Evolutionary conservation across 2,113 vertebrate species (phyloP).

Genomic region (Morone chrysops): DNA sequence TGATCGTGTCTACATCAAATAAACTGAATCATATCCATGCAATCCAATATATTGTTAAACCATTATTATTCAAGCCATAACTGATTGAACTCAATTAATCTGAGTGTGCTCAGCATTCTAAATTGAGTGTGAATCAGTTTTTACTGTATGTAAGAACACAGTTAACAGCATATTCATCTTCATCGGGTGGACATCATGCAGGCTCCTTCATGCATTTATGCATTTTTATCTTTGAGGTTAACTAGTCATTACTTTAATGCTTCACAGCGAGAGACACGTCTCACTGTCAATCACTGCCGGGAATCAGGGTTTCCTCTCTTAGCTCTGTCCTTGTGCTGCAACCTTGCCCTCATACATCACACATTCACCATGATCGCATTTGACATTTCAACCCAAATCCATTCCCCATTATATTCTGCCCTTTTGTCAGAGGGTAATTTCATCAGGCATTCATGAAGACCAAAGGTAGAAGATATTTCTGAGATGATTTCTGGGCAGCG

Average conservation of each 20-base stretch:
- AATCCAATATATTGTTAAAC: not conserved
- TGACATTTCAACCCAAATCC: slow-evolving; percentile 62
- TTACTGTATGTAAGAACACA: not conserved
- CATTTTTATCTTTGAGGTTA: not conserved
- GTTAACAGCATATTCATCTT: slow-evolving; percentile 3
- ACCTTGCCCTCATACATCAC: slow-evolving; percentile 38
- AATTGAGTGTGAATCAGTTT: not conserved
- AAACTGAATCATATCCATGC: not conserved
- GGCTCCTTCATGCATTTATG: slow-evolving; percentile 3
- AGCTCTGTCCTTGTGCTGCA: slow-evolving; percentile 36
- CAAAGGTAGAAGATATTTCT: slow-evolving; percentile 44
- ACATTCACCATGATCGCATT: slow-evolving; percentile 50
- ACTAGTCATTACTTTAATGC: slow-evolving; percentile 1
- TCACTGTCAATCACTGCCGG: slow-evolving; percentile 17
- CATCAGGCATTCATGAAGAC: slow-evolving; percentile 72
- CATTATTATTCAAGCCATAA: not conserved
- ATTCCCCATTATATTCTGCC: slow-evolving; percentile 25
- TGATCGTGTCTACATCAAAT: not conserved
- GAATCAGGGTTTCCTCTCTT: slow-evolving; percentile 12
- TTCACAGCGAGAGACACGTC: not conserved
- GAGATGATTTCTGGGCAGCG: not conserved
- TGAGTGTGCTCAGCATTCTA: not conserved
- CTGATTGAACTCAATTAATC: not conserved
- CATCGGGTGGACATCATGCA: not conserved
- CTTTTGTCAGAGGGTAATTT: slow-evolving; percentile 50